Percentiles rank a stretch among this genome's conserved stretches.
Conservation (phyloP, 2,888 invertebrate species). For the Trachelus stipa region DNA sequence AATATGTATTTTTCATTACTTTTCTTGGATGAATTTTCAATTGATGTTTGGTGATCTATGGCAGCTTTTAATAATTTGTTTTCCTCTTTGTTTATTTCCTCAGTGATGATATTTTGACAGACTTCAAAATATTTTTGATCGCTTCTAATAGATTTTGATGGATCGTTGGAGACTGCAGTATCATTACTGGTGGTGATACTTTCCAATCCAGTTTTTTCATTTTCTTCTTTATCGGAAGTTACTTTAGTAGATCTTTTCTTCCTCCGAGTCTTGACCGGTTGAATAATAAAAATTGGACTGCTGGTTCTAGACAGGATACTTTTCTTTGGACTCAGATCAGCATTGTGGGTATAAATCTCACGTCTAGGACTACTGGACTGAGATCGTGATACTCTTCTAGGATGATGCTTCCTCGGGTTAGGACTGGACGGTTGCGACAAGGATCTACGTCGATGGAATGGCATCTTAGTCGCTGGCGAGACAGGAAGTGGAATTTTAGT, state of each 20-base stretch:
- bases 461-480: slow-evolving; percentile 63
- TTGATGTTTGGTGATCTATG: background rate
- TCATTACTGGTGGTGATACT: slow-evolving; percentile 3
- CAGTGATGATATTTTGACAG: background rate
- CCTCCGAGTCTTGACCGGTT: slow-evolving; percentile 9
- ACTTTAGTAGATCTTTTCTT: slow-evolving; percentile 8
- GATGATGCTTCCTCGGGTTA: slow-evolving; percentile 23
- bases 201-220: slow-evolving; percentile 1
- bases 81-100: background rate
- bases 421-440: slow-evolving; percentile 34
- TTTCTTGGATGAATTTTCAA: background rate
- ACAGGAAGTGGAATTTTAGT: slow-evolving; percentile 68
- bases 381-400: slow-evolving; percentile 41
- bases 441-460: slow-evolving; percentile 38
- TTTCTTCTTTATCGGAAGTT: background rate
- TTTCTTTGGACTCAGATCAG: slow-evolving; percentile 59
- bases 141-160: background rate
- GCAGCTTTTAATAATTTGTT: background rate
- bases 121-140: background rate
- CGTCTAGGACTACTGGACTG: slow-evolving; percentile 52
- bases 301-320: slow-evolving; percentile 50
- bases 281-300: slow-evolving; percentile 25
- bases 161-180: slow-evolving; percentile 19
- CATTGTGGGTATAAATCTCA: slow-evolving; percentile 54
- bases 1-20: background rate